Base-by-base conservation (phyloP, 2,113 vertebrate genomes). In the Penelope pileata region DNA sequence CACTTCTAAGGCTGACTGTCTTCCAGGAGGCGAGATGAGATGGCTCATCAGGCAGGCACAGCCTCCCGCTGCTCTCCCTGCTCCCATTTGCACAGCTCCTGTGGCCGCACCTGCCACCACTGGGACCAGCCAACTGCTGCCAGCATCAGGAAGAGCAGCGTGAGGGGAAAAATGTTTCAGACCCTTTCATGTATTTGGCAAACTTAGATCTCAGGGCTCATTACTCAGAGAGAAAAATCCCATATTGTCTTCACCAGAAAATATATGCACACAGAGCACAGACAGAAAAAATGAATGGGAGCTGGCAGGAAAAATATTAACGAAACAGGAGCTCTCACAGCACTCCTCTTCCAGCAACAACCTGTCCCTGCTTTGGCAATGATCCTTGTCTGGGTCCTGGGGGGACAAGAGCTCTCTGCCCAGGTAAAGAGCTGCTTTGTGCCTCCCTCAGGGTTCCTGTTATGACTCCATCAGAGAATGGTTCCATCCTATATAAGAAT, bases 1-100 rank as follows among this genome's bases (percentile, higher is more conserved):
- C 68, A 15, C 12, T 77, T 74, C 17, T 24, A 77, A 68, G 18
- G 48, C 62, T 8, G 30, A 27, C 18, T 60, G 29, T 81, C 73
- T 38, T 78, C 56, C 0, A 0, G 38, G 13, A 47, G 42, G 22
- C 0, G 2, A 59, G 34, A 34, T 1, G 1, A 8, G 43, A 63
- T 75, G 32, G 78, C 7, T 88, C 79, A 59, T 12, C 18, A 43
- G 89, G 32, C 22, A 58, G 42, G 23, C 21, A 48, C 11, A 63
- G 47, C 30, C 30, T 79, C 38, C 60, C 10, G 2, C 34, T 81
- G 48, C 50, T 77, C 32, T 18, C 38, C 34, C 17, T 84, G 34
- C 56, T 94, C 24, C 47, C 59, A 10, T 40, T 74, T 6, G 6
- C n/a, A 42, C 58, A 76, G 79, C 17, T 83, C n/a, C 48, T 56